These are phyloP conservation scores for Galaxias olidus DNA, from an alignment of 2,797 vertebrate genomes.

Conservation along the genomic window DNA sequence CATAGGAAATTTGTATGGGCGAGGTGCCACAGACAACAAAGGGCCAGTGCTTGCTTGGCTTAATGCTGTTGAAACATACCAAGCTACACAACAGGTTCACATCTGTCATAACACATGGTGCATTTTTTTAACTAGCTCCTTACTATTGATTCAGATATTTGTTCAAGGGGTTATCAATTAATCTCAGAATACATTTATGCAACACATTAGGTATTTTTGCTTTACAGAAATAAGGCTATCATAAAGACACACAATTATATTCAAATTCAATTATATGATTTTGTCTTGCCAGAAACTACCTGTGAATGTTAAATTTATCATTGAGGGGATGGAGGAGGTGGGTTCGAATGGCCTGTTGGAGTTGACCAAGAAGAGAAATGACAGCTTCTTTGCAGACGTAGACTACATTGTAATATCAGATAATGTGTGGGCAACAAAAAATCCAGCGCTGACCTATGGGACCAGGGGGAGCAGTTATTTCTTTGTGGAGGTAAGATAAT, in stretches of 20 bases:
- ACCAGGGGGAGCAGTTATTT: conserved; percentile 80
- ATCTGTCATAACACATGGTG: conserved; percentile 7
- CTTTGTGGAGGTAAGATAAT: conserved; percentile 70
- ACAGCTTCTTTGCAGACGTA: conserved; percentile 75
- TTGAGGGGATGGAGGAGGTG: conserved; percentile 86
- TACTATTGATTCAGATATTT: no score
- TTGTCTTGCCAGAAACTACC: conserved; percentile 54
- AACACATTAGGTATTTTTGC: no score
- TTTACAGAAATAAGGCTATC: no score
- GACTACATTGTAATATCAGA: conserved; percentile 81
- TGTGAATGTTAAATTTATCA: conserved; percentile 80
- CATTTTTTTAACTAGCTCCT: no score
- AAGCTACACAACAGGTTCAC: conserved; percentile 71
- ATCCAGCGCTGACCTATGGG: conserved; percentile 76
- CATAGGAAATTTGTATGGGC: conserved; percentile 81
- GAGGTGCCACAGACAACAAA: conserved; percentile 83
- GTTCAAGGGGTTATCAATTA: no score
- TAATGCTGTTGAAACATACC: conserved; percentile 73
- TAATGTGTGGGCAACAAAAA: conserved; percentile 75
- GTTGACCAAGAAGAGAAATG: conserved; percentile 60
- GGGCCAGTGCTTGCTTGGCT: conserved; percentile 83
- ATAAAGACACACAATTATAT: no score
- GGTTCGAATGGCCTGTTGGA: conserved; percentile 76
- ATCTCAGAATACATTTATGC: no score
- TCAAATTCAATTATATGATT: background rate